phyloP scores from a whole-genome alignment of 1,140 invertebrate species.

The Eupeodes corollae region DNA sequence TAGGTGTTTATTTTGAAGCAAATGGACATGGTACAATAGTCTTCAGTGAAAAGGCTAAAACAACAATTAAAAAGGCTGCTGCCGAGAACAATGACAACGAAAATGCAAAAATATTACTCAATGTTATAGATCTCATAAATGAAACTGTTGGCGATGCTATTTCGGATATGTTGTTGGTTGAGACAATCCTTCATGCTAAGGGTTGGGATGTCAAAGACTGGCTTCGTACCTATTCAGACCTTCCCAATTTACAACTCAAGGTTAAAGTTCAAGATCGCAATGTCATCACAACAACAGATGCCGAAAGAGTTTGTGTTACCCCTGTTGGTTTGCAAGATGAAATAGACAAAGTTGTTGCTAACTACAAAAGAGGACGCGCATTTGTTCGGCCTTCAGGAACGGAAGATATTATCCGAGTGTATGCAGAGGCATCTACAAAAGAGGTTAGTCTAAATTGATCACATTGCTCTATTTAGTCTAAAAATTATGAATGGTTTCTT shows the following conservation, averaged over 20 bases:
- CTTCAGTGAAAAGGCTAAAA: constrained; percentile 56
- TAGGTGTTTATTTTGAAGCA: constrained; percentile 98
- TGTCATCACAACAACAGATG: constrained; percentile 73
- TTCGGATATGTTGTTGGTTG: constrained; percentile 88
- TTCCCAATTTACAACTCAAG: constrained; percentile 83
- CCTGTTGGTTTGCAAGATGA: constrained; percentile 72
- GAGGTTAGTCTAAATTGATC: constrained; percentile 31
- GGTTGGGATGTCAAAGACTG: constrained; percentile 72
- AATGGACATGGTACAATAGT: constrained; percentile 97
- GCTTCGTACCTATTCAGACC: constrained; percentile 57
- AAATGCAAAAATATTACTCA: constrained; percentile 48
- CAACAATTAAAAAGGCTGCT: constrained; percentile 20
- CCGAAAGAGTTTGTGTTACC: constrained; percentile 64
- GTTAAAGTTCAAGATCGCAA: constrained; percentile 77
- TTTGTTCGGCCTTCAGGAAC: constrained; percentile 96
- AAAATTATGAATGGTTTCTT: neutral
- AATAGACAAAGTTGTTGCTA: constrained; percentile 61
- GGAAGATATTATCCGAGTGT: constrained; percentile 91
- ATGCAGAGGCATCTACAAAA: constrained; percentile 82
- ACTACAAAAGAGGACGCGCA: constrained; percentile 61
- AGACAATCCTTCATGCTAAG: constrained; percentile 72
- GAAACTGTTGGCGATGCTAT: constrained; percentile 95
- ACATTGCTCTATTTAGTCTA: neutral
- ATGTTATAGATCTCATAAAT: constrained; percentile 78
- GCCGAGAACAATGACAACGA: constrained; percentile 20